phyloP scores from a whole-genome alignment of 2,113 vertebrate species.

The Typhlomys cinereus region DNA sequence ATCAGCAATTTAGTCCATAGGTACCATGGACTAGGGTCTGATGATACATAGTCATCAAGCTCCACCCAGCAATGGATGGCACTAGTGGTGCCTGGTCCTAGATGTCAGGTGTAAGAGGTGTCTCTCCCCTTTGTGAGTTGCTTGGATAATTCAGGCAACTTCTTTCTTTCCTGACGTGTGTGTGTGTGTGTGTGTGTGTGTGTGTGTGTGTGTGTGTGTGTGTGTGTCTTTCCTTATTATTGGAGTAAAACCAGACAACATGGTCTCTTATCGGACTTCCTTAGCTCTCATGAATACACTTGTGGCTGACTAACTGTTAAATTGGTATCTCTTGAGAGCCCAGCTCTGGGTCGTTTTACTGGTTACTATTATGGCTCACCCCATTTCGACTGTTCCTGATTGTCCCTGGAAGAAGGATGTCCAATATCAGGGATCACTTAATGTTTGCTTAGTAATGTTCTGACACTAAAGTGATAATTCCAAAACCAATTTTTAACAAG shows the following conservation, averaged over 20 bases:
- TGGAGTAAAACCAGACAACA: too few species aligned
- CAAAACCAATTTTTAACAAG: background rate
- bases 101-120: too few species aligned
- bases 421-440: background rate
- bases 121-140: background rate
- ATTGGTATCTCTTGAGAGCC: background rate
- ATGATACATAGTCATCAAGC: too few species aligned
- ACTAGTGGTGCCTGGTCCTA: too few species aligned
- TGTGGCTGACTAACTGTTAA: background rate
- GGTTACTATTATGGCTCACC: accelerated
- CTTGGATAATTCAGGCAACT: background rate
- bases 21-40: too few species aligned
- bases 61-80: too few species aligned
- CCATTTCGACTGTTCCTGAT: background rate
- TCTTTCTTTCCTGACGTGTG: background rate
- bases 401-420: background rate
- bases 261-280: background rate
- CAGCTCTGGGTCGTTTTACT: background rate
- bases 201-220: too few species aligned
- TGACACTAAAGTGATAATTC: background rate
- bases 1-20: too few species aligned
- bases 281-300: background rate
- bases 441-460: background rate
- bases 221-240: background rate
- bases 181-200: too few species aligned